Evolutionary conservation across 2,113 vertebrate genomes (phyloP), one percentile per base, ranked within the genome.

Genomic region (Thryonomys swinderianus): DNA sequence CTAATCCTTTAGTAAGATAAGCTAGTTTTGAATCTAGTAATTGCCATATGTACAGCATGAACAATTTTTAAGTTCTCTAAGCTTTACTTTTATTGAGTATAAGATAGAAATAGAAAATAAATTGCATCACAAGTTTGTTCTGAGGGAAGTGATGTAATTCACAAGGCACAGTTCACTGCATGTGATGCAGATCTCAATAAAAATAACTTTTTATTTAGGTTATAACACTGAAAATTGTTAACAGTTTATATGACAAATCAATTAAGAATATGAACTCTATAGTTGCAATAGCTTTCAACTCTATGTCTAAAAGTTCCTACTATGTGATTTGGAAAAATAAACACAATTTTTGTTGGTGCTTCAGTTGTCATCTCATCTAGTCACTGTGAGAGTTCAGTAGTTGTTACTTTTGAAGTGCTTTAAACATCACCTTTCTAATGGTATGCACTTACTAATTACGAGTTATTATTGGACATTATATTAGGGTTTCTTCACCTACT

Each of bases 21-120:
- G 66, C 64, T 67, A 76, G 62, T 90, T 95, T 93, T 55, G 10
- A 95, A 92, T 37, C 30, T 25, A 83, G 2, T 8, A 67, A 20
- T 93, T 90, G 30, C 1, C 90, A 25, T 6, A 40, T 85, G 16
- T n/a, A 48, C 89, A 94, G 32, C 27, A 17, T 45, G 40, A 2
- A 80, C 81, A 61, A 21, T 80, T 94, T 7, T 79, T 40, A 62
- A 94, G 20, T 2, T 73, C 18, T 84, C 37, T 42, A 18, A 76
- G 23, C 2, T 67, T 92, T 59, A 40, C 1, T 76, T 95, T 90
- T 82, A 40, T 92, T 71, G 7, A 85, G 30, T 87, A 82, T 42
- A 23, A 59, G 23, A 67, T 84, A 10, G 0, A 21, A 83, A 87
- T 90, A 84, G 59, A 59, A 93, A 90, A 40, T 2, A 69, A 61